A percentile compares a stretch with the other conserved stretches of the same genome.
phyloP scores from a whole-genome alignment of 2,797 vertebrate species.

The Leptoclinus maculatus region DNA sequence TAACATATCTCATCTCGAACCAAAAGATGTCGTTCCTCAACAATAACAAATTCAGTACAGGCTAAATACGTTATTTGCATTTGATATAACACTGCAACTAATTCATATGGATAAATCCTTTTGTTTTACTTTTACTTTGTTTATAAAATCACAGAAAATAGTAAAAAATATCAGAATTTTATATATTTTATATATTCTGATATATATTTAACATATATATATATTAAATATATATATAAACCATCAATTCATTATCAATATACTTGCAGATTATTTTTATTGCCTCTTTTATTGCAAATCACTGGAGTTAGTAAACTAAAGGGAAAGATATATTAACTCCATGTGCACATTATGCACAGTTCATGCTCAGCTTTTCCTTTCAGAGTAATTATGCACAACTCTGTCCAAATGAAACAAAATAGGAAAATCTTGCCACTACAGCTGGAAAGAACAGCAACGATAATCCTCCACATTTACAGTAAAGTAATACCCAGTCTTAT shows the following conservation, averaged over 20 bases:
- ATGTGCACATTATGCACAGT: slow-evolving; percentile 13
- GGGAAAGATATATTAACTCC: slow-evolving; percentile 17
- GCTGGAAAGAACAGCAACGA: slow-evolving; percentile 42
- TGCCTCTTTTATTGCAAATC: slow-evolving; percentile 8
- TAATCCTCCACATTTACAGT: slow-evolving; percentile 29
- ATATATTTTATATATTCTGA: neutral
- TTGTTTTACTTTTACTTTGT: neutral
- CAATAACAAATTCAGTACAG: neutral
- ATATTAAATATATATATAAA: neutral
- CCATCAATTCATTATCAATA: neutral
- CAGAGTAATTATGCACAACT: slow-evolving; percentile 24
- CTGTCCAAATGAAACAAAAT: slow-evolving; percentile 47
- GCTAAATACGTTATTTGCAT: slow-evolving; percentile 8
- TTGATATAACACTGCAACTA: neutral
- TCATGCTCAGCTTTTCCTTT: slow-evolving; percentile 55
- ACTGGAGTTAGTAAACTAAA: neutral
- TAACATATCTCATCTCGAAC: neutral
- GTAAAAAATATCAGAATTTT: neutral
- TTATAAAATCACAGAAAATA: slow-evolving; percentile 1
- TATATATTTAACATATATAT: neutral
- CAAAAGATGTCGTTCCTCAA: slow-evolving; percentile 13
- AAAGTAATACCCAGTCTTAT: slow-evolving; percentile 28
- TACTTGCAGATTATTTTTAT: neutral
- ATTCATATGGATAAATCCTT: neutral
- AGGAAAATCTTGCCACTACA: slow-evolving; percentile 45